Evolutionary conservation across 2,888 invertebrate species (phyloP).

Genomic region (Ellobium chinense): DNA sequence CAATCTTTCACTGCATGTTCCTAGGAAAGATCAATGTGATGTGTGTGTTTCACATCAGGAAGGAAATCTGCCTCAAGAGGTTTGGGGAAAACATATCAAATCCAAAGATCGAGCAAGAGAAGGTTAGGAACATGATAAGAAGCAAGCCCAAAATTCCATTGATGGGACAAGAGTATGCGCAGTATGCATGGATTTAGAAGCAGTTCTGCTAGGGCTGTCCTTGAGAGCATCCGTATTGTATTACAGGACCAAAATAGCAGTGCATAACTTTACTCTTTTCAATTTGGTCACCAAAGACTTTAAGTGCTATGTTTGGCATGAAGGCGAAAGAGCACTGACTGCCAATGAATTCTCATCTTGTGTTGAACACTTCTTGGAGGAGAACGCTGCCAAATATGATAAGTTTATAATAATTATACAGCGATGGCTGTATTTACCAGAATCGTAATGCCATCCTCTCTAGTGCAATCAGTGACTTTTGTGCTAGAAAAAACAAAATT

Average conservation of each 20-base stretch:
- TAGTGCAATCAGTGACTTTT: not conserved
- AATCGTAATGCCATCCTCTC: not conserved
- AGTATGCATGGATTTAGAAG: not conserved
- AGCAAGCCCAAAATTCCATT: not conserved
- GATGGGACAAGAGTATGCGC: not conserved
- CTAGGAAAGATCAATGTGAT: not conserved
- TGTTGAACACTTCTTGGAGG: not conserved
- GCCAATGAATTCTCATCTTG: not conserved
- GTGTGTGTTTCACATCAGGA: not conserved
- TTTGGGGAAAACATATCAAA: not conserved
- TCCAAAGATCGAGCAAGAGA: not conserved
- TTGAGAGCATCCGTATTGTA: constrained; percentile 7
- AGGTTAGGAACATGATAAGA: not conserved
- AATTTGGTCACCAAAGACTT: not conserved
- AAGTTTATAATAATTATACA: not conserved
- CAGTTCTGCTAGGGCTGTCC: not conserved
- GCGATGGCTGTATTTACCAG: not conserved
- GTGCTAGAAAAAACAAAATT: not conserved
- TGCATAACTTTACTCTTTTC: not conserved
- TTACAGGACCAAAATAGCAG: not conserved
- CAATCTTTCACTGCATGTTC: not conserved
- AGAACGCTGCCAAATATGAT: not conserved
- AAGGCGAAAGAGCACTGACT: not conserved
- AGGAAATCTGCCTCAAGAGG: not conserved
- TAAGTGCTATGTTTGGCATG: not conserved